Conservation (phyloP, 2,113 vertebrate species). For the Phoenicopterus ruber region DNA sequence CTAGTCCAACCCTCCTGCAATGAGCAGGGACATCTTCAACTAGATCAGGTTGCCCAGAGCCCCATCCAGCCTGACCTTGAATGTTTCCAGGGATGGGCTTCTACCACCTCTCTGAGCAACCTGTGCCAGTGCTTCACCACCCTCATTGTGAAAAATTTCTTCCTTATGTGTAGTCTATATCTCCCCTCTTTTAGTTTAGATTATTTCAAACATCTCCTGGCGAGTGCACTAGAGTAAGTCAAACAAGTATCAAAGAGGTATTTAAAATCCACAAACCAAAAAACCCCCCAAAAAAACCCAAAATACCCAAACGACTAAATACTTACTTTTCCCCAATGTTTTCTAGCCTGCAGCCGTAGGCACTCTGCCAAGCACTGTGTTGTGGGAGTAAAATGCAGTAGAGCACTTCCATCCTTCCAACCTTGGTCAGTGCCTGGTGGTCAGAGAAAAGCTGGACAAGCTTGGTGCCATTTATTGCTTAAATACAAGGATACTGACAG, state of each 20-base stretch:
- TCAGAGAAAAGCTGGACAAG: not conserved
- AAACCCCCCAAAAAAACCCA: not conserved
- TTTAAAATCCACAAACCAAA: not conserved
- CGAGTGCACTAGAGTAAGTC: not conserved
- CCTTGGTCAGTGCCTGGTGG: not conserved
- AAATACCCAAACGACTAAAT: not conserved
- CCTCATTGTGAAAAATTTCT: too few species aligned
- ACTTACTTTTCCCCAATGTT: accelerated
- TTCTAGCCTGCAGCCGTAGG: not conserved
- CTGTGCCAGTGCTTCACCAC: too few species aligned
- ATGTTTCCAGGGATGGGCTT: too few species aligned
- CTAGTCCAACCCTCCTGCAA: too few species aligned
- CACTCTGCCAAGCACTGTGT: not conserved
- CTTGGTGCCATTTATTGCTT: not conserved
- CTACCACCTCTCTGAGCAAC: too few species aligned
- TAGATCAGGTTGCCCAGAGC: too few species aligned
- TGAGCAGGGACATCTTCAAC: too few species aligned
- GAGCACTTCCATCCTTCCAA: not conserved
- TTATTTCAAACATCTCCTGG: not conserved
- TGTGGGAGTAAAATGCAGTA: not conserved
- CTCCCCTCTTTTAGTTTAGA: too few species aligned
- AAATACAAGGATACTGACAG: not conserved
- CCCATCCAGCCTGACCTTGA: too few species aligned
- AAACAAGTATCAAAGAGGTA: not conserved
- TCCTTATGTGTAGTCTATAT: too few species aligned